Conservation (phyloP, 2,888 invertebrate genomes). For the Scaptomyza tumidula region DNA sequence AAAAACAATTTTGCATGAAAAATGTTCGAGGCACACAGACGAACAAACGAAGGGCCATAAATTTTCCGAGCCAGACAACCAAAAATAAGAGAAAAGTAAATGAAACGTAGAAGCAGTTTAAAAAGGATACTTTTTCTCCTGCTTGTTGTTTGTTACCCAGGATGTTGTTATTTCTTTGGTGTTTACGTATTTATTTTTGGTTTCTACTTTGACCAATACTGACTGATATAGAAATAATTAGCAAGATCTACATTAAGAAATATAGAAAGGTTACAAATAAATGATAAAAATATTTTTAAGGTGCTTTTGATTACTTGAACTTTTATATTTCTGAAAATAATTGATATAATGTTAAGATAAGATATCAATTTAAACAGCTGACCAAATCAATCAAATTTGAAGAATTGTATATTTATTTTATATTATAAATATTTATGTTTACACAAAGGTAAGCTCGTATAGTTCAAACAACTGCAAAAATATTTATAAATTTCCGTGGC, state of each 20-base stretch:
- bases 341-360: too few relatives aligned
- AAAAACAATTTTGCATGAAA: conserved; percentile 75
- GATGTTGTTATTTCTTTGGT: conserved; percentile 19
- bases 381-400: too few relatives aligned
- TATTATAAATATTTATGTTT: too few relatives aligned
- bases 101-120: neutral
- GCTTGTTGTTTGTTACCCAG: conserved; percentile 27
- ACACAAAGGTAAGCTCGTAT: too few relatives aligned
- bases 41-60: conserved; percentile 74
- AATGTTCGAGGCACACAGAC: conserved; percentile 69
- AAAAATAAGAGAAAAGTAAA: conserved; percentile 23
- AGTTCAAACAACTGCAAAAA: too few relatives aligned
- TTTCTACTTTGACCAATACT: conserved; percentile 9
- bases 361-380: too few relatives aligned
- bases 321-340: too few relatives aligned
- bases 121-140: conserved; percentile 7
- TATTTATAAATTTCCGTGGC: neutral
- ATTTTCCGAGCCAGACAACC: conserved; percentile 50
- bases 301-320: too few relatives aligned
- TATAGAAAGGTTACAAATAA: neutral
- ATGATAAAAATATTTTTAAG: neutral
- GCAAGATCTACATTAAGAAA: neutral
- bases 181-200: conserved; percentile 21
- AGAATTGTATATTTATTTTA: too few relatives aligned
- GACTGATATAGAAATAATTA: conserved; percentile 1